These are phyloP conservation scores for Podabrus alpinus DNA, from an alignment of 2,888 invertebrate genomes.

Conservation along the genomic window DNA sequence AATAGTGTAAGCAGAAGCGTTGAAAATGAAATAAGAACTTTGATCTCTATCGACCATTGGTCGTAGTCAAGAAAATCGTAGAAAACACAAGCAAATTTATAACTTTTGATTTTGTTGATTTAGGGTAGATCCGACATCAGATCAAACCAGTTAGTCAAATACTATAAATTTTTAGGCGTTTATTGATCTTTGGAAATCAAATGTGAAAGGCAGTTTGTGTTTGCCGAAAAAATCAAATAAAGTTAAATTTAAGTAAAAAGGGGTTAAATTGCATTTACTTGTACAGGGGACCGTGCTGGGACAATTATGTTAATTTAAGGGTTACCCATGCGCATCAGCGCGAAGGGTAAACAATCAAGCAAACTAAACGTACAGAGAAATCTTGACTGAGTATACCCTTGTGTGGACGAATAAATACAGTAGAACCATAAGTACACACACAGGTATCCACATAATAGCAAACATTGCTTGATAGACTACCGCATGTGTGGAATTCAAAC, in stretches of 20 bases:
- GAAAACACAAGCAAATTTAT: background rate
- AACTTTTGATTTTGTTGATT: background rate
- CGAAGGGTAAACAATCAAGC: constrained; percentile 26
- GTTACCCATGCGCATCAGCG: constrained; percentile 24
- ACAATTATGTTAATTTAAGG: constrained; percentile 26
- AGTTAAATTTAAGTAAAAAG: constrained; percentile 13
- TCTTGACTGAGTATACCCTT: constrained; percentile 24
- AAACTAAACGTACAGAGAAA: constrained; percentile 25
- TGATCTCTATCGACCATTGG: background rate
- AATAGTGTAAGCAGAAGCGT: background rate
- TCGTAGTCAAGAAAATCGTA: background rate
- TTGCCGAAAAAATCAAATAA: constrained; percentile 13
- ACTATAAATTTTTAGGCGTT: background rate
- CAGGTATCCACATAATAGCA: constrained; percentile 22
- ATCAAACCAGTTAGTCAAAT: background rate
- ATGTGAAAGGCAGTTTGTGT: background rate
- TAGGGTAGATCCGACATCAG: background rate
- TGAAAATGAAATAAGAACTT: background rate
- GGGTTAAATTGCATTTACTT: constrained; percentile 18
- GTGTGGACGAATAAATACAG: constrained; percentile 28
- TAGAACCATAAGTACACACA: constrained; percentile 26
- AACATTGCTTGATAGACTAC: constrained; percentile 18
- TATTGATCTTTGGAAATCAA: background rate
- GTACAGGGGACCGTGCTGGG: constrained; percentile 16
- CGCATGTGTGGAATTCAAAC: background rate